A percentile compares a stretch with the other conserved stretches of the same genome.
These are phyloP conservation scores for Euspilapteryx auroguttella DNA, from an alignment of 2,888 invertebrate species.

Conservation along the genomic window DNA sequence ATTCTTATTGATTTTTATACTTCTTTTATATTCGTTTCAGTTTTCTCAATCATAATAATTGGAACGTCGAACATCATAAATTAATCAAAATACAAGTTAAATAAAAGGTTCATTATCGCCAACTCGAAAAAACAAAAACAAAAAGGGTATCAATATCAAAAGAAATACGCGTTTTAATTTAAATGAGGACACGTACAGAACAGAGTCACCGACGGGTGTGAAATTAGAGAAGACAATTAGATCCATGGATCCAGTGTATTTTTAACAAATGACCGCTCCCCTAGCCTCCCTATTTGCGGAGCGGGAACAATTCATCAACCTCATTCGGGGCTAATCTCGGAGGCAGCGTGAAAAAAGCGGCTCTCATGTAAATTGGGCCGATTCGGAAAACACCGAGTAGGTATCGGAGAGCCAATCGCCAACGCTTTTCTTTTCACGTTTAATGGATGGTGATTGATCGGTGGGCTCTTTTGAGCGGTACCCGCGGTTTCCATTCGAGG, in stretches of 20 bases:
- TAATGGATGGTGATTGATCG: slow-evolving; percentile 63
- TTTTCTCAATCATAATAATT: slow-evolving; percentile 7
- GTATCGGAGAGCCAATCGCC: slow-evolving; percentile 46
- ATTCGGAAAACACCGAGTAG: slow-evolving; percentile 23
- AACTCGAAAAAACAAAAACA: slow-evolving; percentile 9
- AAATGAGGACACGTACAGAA: slow-evolving; percentile 10
- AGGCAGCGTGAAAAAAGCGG: slow-evolving; percentile 53
- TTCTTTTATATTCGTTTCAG: slow-evolving; percentile 7
- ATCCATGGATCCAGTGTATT: slow-evolving; percentile 59
- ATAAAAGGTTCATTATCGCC: too few relatives aligned
- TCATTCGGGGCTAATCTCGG: slow-evolving; percentile 59
- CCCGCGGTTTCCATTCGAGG: slow-evolving; percentile 52
- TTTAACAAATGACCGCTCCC: slow-evolving; percentile 55
- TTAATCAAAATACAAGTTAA: too few relatives aligned
- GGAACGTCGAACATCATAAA: too few relatives aligned
- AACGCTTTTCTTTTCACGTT: slow-evolving; percentile 59
- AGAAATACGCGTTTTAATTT: slow-evolving; percentile 9
- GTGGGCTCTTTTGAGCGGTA: slow-evolving; percentile 40
- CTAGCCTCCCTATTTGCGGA: slow-evolving; percentile 21
- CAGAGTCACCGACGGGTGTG: slow-evolving; percentile 51
- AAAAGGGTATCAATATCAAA: slow-evolving; percentile 32
- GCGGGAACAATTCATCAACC: slow-evolving; percentile 58
- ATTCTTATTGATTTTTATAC: too few relatives aligned
- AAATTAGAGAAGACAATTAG: slow-evolving; percentile 62
- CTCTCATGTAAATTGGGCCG: slow-evolving; percentile 61